Evolutionary conservation across 2,797 vertebrate genomes (phyloP).

Genomic region (Melanotaenia pygmaea): DNA sequence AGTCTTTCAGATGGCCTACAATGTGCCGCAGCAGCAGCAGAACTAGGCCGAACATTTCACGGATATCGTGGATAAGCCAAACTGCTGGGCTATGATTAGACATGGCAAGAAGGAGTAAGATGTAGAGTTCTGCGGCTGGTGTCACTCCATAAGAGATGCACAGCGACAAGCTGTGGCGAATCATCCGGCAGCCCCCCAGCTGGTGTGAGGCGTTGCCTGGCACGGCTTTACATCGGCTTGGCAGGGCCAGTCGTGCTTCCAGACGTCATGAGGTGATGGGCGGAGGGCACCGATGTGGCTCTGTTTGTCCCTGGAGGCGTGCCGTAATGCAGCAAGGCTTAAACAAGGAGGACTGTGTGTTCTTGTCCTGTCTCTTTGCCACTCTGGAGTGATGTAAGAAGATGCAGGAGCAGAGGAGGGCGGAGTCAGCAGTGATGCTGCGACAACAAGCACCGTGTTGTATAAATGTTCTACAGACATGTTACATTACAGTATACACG

Average conservation of each 20-base stretch:
- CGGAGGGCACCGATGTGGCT: constrained; percentile 2
- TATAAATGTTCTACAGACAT: not conserved
- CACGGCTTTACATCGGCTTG: constrained; percentile 30
- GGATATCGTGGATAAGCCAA: constrained; percentile 54
- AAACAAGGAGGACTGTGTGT: constrained; percentile 61
- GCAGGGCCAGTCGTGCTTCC: constrained; percentile 26
- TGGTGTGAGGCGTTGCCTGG: constrained; percentile 47
- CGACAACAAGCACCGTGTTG: constrained; percentile 3
- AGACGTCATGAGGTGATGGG: constrained; percentile 39
- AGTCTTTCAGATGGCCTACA: constrained; percentile 13
- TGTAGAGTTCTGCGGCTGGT: constrained; percentile 37
- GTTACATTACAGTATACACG: not conserved
- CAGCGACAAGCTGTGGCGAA: constrained; percentile 39
- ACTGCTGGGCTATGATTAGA: constrained; percentile 55
- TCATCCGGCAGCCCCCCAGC: constrained; percentile 39
- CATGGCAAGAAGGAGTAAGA: constrained; percentile 28
- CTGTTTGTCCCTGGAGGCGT: constrained; percentile 32
- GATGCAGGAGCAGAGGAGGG: constrained; percentile 16
- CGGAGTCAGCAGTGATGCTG: constrained; percentile 22
- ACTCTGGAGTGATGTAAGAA: constrained; percentile 50
- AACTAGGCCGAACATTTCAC: constrained; percentile 64
- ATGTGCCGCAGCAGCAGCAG: constrained; percentile 27
- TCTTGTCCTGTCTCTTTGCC: constrained; percentile 41
- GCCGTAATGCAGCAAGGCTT: constrained; percentile 16
- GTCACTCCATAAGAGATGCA: constrained; percentile 39